A percentile compares a stretch with the other conserved stretches of the same genome.
Conservation (phyloP, 2,113 vertebrate genomes). For the Vicugna pacos region DNA sequence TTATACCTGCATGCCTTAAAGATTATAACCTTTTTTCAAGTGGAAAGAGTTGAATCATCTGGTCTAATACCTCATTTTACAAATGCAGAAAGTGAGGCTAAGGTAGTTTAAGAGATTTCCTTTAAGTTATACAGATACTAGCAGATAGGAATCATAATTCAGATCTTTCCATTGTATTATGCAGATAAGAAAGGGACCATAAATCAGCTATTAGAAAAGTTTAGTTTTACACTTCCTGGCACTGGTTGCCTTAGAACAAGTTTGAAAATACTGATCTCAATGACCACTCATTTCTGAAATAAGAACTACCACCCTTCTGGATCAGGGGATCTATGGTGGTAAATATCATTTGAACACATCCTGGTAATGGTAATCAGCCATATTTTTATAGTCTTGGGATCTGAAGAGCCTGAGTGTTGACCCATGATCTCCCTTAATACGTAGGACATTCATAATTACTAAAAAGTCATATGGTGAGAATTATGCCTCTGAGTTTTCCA, state of each 20-base stretch:
- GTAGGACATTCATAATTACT: background rate
- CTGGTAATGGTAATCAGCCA: background rate
- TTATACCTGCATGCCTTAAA: constrained; percentile 6
- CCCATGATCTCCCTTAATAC: background rate
- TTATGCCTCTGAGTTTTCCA: background rate
- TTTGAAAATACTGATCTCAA: constrained; percentile 15
- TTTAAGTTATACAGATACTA: background rate
- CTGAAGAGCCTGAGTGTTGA: background rate
- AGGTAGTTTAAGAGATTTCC: background rate
- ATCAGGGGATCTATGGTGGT: background rate
- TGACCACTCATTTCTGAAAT: background rate
- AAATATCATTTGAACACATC: background rate
- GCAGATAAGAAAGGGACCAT: constrained; percentile 8
- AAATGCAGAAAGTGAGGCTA: constrained; percentile 22
- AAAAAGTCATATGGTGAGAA: constrained; percentile 24
- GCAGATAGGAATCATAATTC: background rate
- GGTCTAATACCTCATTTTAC: background rate
- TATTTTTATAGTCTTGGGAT: background rate
- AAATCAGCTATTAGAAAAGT: constrained; percentile 42
- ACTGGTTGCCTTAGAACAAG: background rate
- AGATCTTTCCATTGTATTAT: constrained; percentile 1
- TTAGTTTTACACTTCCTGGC: background rate
- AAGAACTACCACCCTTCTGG: background rate
- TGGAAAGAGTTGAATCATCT: background rate
- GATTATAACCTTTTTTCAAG: background rate